Evolutionary conservation across 2,888 invertebrate genomes (phyloP).

Genomic region (Thera obeliscata): DNA sequence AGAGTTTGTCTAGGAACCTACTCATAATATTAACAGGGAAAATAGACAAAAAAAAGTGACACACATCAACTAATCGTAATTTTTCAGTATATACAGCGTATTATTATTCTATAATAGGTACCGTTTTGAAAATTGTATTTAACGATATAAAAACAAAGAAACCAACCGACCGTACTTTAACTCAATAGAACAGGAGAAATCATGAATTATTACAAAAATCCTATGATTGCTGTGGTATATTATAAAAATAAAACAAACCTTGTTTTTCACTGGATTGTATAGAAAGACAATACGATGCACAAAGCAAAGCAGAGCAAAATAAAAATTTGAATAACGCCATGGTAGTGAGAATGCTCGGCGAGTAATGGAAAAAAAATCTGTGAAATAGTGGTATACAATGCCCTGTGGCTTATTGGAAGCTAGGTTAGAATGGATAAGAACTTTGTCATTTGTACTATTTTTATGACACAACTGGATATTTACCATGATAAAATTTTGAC

Average conservation of each 20-base stretch:
- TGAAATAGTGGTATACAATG: slow-evolving; percentile 17
- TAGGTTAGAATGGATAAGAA: slow-evolving; percentile 28
- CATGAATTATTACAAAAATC: not conserved
- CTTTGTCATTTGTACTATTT: not conserved
- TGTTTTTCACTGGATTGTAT: slow-evolving; percentile 31
- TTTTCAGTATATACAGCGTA: too few relatives aligned
- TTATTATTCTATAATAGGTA: too few relatives aligned
- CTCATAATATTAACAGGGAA: too few relatives aligned
- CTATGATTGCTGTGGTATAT: slow-evolving; percentile 5
- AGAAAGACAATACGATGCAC: slow-evolving; percentile 41
- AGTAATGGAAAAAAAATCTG: slow-evolving; percentile 44
- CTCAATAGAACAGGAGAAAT: too few relatives aligned
- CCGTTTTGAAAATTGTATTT: too few relatives aligned
- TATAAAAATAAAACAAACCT: slow-evolving; percentile 40
- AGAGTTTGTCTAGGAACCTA: too few relatives aligned
- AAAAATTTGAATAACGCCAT: slow-evolving; percentile 48
- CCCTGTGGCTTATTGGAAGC: slow-evolving; percentile 14
- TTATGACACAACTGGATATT: not conserved
- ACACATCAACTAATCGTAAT: too few relatives aligned
- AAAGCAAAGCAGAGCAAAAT: slow-evolving; percentile 42
- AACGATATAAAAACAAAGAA: too few relatives aligned
- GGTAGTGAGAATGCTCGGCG: slow-evolving; percentile 37
- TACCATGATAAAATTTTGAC: too few relatives aligned
- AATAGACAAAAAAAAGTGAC: too few relatives aligned
- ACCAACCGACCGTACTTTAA: too few relatives aligned